These are phyloP conservation scores for Ptyas mucosa DNA, from an alignment of 2,113 vertebrate genomes.

Conservation along the genomic window DNA sequence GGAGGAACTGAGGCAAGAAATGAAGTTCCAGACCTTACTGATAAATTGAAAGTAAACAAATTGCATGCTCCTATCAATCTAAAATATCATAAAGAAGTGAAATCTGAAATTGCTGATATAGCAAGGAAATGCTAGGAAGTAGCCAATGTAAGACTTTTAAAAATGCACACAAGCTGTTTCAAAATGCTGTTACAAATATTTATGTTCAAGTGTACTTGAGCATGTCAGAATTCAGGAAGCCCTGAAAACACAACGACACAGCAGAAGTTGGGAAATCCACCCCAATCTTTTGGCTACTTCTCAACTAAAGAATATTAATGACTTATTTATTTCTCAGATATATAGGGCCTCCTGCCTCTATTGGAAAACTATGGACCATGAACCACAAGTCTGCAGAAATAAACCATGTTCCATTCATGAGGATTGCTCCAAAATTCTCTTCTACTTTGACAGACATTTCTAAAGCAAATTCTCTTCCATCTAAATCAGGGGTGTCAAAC, in stretches of 20 bases:
- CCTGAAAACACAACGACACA: neutral
- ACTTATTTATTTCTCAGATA: neutral
- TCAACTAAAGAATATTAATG: neutral
- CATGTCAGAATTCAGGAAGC: neutral
- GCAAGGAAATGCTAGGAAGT: neutral
- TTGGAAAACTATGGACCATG: neutral
- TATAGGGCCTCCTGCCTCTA: neutral
- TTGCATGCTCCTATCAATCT: neutral
- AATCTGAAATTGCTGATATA: neutral
- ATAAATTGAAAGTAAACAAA: neutral
- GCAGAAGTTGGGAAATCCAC: neutral
- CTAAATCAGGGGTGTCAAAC: neutral
- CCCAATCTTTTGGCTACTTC: neutral
- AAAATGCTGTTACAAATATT: neutral
- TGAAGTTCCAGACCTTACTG: neutral
- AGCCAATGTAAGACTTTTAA: neutral
- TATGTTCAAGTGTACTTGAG: neutral
- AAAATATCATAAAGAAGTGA: neutral
- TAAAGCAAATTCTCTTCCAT: neutral
- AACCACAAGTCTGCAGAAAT: neutral
- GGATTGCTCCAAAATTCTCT: neutral
- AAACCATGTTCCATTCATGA: neutral
- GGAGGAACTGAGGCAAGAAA: neutral
- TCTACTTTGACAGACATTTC: neutral
- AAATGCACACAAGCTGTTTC: neutral